Base-by-base conservation (phyloP, 1,140 invertebrate species). In the Cardiocondyla obscurior region DNA sequence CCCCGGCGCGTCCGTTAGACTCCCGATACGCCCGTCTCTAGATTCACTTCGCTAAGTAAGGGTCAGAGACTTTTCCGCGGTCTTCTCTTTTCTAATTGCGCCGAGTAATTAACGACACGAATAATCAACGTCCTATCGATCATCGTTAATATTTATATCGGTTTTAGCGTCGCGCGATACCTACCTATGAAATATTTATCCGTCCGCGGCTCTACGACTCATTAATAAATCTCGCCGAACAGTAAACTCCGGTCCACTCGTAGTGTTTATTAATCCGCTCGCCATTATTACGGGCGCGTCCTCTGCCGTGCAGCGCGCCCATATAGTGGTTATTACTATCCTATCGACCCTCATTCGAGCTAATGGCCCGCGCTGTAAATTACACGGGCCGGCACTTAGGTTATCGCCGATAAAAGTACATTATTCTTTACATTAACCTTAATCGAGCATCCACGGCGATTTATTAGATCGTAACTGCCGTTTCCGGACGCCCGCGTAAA, bases 321-420 rank as follows among this genome's bases (percentile, higher is more conserved):
- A 51, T 77, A 77, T 51, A 77, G 62, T 22, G 74, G 46, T 69
- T 79, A 79, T 79, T 79, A 53, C 62, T 79, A 79, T 69, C 74
- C 74, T 69, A 79, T 79, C 74, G 74, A 69, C 30, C 60, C 58
- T 53, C 62, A 65, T 69, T 79, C 62, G 74, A 53, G 74, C 74
- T 79, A 79, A 79, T 79, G 74, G 74, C 49, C 46, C 62, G 46
- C 62, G 74, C 33, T 79, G 74, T 79, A 79, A 79, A 79, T 79
- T 79, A 79, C 74, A 79, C 74, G 62, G 49, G 62, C 74, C 33
- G 36, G 74, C 74, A 79, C 74, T 79, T 79, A 67, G 74, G 46
- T 69, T 53, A 79, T 69, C 62, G 46, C 33, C 74, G 46, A 79
- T 79, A 79, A 79, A 69, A 79, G 74, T 79, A 69, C 74, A 79